phyloP scores from a whole-genome alignment of 1,140 invertebrate species.

The Brachionus rubens region DNA sequence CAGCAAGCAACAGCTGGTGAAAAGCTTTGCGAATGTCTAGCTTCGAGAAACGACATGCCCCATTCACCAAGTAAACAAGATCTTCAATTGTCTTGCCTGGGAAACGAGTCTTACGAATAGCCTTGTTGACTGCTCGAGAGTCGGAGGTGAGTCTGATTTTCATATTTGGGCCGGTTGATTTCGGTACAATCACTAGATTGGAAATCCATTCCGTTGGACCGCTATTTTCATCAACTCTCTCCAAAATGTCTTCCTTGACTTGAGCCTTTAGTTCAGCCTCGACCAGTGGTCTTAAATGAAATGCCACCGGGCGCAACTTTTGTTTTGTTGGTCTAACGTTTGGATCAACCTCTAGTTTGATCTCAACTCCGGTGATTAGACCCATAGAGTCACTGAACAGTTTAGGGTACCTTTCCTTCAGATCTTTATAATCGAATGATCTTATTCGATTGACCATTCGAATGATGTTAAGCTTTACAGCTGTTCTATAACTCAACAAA shows the following conservation, averaged over 20 bases:
- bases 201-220: conserved; percentile 5
- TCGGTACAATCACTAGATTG: not conserved
- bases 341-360: not conserved
- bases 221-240: not conserved
- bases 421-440: too few species aligned
- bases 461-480: too few species aligned
- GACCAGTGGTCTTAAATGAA: not conserved
- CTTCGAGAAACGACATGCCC: conserved; percentile 49
- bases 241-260: not conserved
- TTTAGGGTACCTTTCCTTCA: not conserved
- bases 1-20: conserved; percentile 51
- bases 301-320: not conserved
- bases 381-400: not conserved
- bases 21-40: conserved; percentile 50
- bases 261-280: not conserved
- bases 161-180: not conserved
- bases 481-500: too few species aligned
- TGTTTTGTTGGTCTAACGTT: not conserved
- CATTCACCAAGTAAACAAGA: conserved; percentile 49
- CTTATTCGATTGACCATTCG: too few species aligned
- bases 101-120: conserved; percentile 49
- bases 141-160: not conserved
- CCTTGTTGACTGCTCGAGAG: conserved; percentile 49
- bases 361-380: not conserved
- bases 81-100: conserved; percentile 52